These are phyloP conservation scores for Epinephelus moara DNA, from an alignment of 2,113 vertebrate genomes.

Conservation along the genomic window DNA sequence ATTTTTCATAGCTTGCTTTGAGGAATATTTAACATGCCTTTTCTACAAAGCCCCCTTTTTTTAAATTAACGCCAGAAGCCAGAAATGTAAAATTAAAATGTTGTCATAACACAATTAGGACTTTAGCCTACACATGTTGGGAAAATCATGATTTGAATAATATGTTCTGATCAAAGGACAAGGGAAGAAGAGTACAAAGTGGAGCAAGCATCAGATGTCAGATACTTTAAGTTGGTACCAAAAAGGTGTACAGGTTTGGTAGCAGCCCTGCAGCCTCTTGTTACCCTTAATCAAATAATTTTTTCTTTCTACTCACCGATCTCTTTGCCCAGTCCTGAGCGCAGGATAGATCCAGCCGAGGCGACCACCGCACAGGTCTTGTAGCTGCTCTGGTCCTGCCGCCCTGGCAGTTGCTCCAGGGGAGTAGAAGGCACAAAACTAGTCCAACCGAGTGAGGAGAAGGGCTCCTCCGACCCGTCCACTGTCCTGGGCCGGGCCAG, in stretches of 20 bases:
- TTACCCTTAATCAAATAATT: not conserved
- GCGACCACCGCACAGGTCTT: conserved; percentile 95
- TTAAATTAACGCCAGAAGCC: too few species aligned
- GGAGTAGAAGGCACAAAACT: conserved; percentile 87
- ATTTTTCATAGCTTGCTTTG: not conserved
- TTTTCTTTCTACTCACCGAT: conserved; percentile 86
- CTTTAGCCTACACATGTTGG: too few species aligned
- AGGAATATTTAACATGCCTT: not conserved
- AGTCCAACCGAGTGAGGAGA: conserved; percentile 91
- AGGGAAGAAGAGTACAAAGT: not conserved
- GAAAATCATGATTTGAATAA: not conserved
- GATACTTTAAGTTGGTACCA: not conserved
- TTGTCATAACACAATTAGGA: too few species aligned
- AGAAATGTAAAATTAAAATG: too few species aligned
- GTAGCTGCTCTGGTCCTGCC: conserved; percentile 73
- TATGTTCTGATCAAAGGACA: not conserved
- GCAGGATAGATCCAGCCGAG: conserved; percentile 96
- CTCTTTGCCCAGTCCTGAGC: conserved; percentile 93
- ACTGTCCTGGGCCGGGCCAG: conserved; percentile 88
- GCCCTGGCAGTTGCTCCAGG: conserved; percentile 84
- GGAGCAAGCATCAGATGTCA: not conserved
- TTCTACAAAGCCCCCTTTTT: not conserved
- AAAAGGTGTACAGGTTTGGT: not conserved
- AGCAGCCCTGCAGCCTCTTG: not conserved
- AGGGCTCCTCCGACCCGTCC: conserved; percentile 93